Evolutionary conservation across 2,113 vertebrate species (phyloP), one percentile per base, ranked within the genome.

Genomic region (Crotalus helleri): DNA sequence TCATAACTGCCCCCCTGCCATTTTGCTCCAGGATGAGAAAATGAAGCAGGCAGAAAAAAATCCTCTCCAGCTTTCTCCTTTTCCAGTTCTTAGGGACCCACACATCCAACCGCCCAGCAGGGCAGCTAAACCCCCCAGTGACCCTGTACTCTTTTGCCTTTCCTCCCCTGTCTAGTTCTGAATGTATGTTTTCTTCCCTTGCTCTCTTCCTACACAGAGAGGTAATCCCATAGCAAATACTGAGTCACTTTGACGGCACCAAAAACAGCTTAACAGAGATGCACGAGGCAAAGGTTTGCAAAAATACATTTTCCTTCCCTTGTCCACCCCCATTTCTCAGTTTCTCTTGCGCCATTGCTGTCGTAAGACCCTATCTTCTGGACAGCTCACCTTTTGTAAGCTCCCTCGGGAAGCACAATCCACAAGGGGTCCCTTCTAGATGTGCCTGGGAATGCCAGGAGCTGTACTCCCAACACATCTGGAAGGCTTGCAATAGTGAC

Each of bases 181-280:
- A 93, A 87, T 1, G 5, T 53, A 51, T 2, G 46, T 24, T 2
- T 39, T 26, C 49, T 54, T 23, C 39, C 46, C 44, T 19, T 10
- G 1, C 57, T 3, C 17, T 46, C n/a, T 15, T 21, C 46, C 26
- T 6, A 39, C 12, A 26, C 44, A 90, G 57, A 74, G 51, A 59
- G 94, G 81, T 21, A 81, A 59, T 91, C 94, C 96, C 94, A 39
- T n/a, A 17, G 90, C 95, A 23, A 61, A 94, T 97, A 97, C 97
- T 97, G 97, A 98, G 97, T 98, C 97, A 97, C 95, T 95, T 95
- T 54, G 33, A 93, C 90, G 53, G 2, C 23, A 15, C 19, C 94
- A 39, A 94, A 94, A 94, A 91, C 91, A 1, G 49, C 26, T n/a
- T 39, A 4, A 26, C 24, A 26, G 33, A 55, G 49, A 7, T 39